These are phyloP conservation scores for Tribolium freemani DNA, from an alignment of 2,888 invertebrate species.

Conservation along the genomic window DNA sequence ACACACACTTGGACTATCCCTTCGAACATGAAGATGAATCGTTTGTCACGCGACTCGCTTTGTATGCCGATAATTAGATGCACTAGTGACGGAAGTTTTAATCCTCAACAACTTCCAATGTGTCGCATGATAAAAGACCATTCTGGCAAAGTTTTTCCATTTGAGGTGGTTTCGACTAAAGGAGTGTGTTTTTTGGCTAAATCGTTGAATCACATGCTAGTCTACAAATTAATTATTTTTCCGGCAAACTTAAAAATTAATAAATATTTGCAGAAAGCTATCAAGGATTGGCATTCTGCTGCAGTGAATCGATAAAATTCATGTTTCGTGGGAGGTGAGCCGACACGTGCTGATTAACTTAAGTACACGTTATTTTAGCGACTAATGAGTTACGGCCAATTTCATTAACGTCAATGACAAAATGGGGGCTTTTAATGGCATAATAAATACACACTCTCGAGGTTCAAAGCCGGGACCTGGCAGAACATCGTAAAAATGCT, in stretches of 20 bases:
- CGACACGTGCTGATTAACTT: constrained; percentile 27
- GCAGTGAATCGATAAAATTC: constrained; percentile 3
- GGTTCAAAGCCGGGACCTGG: background rate
- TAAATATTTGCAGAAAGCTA: too few species aligned
- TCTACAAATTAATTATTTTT: constrained; percentile 20
- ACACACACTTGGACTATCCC: constrained; percentile 18
- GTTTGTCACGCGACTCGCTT: constrained; percentile 32
- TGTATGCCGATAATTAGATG: constrained; percentile 29
- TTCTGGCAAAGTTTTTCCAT: constrained; percentile 19
- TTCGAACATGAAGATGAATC: constrained; percentile 17
- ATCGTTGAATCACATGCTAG: constrained; percentile 30
- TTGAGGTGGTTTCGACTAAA: background rate
- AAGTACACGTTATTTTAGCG: constrained; percentile 24
- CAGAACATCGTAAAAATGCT: background rate
- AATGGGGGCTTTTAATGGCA: constrained; percentile 23
- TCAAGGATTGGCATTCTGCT: background rate
- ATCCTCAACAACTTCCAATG: constrained; percentile 11
- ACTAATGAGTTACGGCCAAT: constrained; percentile 22
- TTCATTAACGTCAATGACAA: constrained; percentile 28
- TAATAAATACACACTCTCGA: constrained; percentile 6
- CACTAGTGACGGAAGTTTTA: constrained; percentile 31
- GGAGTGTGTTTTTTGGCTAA: constrained; percentile 12
- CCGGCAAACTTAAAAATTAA: background rate
- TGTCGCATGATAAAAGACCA: constrained; percentile 26
- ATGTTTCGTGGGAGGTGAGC: constrained; percentile 1